Conservation (phyloP, 2,888 invertebrate species). For the Phragmatobia fuliginosa region DNA sequence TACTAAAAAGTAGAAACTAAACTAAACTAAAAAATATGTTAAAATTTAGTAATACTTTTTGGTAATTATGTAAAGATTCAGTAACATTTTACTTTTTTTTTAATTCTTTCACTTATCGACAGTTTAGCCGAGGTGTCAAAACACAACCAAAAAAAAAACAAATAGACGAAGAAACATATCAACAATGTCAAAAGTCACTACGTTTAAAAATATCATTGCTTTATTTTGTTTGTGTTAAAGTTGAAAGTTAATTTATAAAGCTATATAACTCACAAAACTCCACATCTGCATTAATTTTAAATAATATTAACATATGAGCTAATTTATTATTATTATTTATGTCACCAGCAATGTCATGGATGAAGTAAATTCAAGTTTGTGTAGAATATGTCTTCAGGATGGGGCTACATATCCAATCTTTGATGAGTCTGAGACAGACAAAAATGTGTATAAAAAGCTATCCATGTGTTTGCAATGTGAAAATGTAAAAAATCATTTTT, state of each 20-base stretch:
- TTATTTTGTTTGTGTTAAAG: constrained; percentile 5
- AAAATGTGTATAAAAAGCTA: constrained; percentile 62
- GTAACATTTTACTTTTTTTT: too few relatives aligned
- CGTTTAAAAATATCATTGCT: constrained; percentile 1
- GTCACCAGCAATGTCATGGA: constrained; percentile 26
- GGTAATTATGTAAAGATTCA: too few relatives aligned
- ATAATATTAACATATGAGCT: too few relatives aligned
- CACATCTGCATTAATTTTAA: too few relatives aligned
- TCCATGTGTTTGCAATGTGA: constrained; percentile 65
- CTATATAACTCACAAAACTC: too few relatives aligned
- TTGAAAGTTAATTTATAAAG: not conserved
- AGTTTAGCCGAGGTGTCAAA: not conserved
- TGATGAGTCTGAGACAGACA: constrained; percentile 54
- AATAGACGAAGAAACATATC: not conserved
- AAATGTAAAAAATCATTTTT: constrained; percentile 60
- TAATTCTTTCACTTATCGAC: not conserved
- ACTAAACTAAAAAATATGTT: too few relatives aligned
- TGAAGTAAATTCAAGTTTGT: constrained; percentile 52
- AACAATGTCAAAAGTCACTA: not conserved
- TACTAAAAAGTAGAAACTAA: not conserved
- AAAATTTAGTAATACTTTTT: too few relatives aligned
- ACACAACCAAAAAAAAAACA: not conserved
- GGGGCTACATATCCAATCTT: constrained; percentile 72
- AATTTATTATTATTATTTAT: constrained; percentile 28
- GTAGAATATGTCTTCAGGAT: constrained; percentile 74